Conservation (phyloP, 2,113 vertebrate species). For the Falcunculus frontatus region DNA sequence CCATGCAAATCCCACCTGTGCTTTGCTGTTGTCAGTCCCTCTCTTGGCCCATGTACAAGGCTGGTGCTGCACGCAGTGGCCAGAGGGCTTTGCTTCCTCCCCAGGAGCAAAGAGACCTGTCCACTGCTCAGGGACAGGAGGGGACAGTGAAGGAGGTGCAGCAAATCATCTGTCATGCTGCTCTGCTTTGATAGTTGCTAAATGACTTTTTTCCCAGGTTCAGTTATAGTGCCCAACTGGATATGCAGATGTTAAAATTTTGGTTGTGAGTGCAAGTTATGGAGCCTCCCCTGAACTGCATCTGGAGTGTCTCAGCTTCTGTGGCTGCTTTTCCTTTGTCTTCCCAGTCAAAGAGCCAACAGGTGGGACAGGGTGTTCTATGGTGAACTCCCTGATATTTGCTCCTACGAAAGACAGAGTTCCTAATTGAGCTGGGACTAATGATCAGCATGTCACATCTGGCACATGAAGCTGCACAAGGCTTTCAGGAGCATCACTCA, state of each 20-base stretch:
- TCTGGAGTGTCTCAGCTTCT: not conserved
- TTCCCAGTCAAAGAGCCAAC: not conserved
- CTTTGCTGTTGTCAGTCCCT: not conserved
- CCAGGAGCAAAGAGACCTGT: no score
- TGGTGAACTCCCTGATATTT: not conserved
- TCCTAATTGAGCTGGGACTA: not conserved
- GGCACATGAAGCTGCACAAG: not conserved
- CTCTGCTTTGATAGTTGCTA: not conserved
- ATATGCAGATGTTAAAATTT: not conserved
- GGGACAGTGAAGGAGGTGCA: not conserved
- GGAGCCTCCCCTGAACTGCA: not conserved
- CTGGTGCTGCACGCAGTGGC: fast-evolving
- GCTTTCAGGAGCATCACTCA: not conserved
- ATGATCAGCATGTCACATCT: not conserved
- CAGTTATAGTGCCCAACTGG: not conserved
- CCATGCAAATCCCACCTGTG: not conserved
- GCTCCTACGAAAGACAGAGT: not conserved
- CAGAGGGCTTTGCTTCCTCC: not conserved
- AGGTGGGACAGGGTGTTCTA: not conserved
- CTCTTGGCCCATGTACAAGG: not conserved
- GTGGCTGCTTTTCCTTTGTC: not conserved
- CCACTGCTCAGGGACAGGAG: not conserved
- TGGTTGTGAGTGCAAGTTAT: not conserved
- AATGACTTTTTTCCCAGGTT: fast-evolving
- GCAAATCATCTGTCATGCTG: not conserved